A percentile compares a stretch with the other conserved stretches of the same genome.
Evolutionary conservation across 2,888 invertebrate species (phyloP).

Genomic region (Eupsilia transversa): DNA sequence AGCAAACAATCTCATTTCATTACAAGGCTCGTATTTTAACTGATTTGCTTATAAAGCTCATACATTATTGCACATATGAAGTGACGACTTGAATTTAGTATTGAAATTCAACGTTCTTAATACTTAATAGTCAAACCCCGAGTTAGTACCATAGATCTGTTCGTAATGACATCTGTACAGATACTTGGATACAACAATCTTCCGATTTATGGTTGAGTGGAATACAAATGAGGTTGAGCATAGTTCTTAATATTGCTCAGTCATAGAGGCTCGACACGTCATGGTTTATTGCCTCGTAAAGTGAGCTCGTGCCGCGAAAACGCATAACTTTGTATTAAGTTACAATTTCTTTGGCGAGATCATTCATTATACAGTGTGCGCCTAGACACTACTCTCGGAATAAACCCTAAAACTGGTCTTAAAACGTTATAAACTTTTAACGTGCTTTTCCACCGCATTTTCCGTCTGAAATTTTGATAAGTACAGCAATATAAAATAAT

Average conservation of each 20-base stretch:
- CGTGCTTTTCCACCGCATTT: conserved; percentile 23
- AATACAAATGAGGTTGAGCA: conserved; percentile 82
- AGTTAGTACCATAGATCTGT: conserved; percentile 71
- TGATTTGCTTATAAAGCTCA: conserved; percentile 50
- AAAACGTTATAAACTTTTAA: conserved; percentile 48
- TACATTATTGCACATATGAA: conserved; percentile 56
- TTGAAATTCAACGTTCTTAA: conserved; percentile 64
- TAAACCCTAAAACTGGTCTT: conserved; percentile 48
- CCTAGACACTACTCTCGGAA: conserved; percentile 53
- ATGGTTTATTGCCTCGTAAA: conserved; percentile 87
- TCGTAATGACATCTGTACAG: conserved; percentile 66
- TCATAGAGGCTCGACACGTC: conserved; percentile 80
- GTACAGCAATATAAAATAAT: conserved; percentile 22
- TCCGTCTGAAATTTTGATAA: conserved; percentile 30
- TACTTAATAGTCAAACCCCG: conserved; percentile 66
- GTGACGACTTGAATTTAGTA: conserved; percentile 60
- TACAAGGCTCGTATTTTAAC: conserved; percentile 44
- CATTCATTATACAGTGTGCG: conserved; percentile 67
- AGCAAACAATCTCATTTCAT: conserved; percentile 41
- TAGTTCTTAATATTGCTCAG: conserved; percentile 84
- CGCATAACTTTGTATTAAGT: conserved; percentile 86
- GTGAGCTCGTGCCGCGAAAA: conserved; percentile 83
- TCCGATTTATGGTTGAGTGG: conserved; percentile 81
- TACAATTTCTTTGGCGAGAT: conserved; percentile 79
- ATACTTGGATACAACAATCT: conserved; percentile 74